Base-by-base conservation (phyloP, 2,797 vertebrate species). In the Schizopygopsis pylzovi region DNA sequence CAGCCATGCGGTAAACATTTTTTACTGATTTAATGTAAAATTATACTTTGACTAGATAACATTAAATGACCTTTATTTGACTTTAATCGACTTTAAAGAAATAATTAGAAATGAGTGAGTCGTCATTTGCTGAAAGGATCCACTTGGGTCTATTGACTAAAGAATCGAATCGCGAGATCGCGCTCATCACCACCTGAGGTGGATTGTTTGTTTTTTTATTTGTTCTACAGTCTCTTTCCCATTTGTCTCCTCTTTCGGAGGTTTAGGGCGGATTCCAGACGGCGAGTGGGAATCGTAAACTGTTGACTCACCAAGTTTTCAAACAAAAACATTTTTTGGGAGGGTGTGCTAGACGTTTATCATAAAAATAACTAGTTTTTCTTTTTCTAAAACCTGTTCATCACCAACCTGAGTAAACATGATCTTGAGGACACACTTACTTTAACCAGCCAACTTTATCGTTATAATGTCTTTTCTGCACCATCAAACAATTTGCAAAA, bases 241-340 rank as follows among this genome's bases (percentile, higher is more conserved):
- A 28, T 49, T 45, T 41, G 63, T 63, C 28, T 49, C 11, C 41
- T 72, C 20, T 37, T 72, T 89, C 11, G 37, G 63, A 75, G 45
- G 33, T 70, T 39, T 61, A 41, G 25, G 33, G 22, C 16, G 63
- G 43, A 52, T 67, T 67, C 47, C 3, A 28, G 61, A 61, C 54
- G 1, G 20, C 25, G 13, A 15, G 41, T 28, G 76, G 47, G 56
- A 78, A 83, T 78, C 52, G 15, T 79, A 68, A 75, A 61, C 76
- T 61, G 22, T 79, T 88, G 87, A 87, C 86, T 87, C 78, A 86
- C 49, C 43, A 37, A 59, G 43, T 83, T 81, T 77, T 87, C 70
- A 75, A 79, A 86, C 47, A 81, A 86, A 84, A 88, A 73, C 63
- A 59, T 61, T 39, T 79, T n/a, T 25, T 13, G 22, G 59, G 52